These are phyloP conservation scores for Merops nubicus DNA, from an alignment of 2,113 vertebrate species.

Conservation along the genomic window DNA sequence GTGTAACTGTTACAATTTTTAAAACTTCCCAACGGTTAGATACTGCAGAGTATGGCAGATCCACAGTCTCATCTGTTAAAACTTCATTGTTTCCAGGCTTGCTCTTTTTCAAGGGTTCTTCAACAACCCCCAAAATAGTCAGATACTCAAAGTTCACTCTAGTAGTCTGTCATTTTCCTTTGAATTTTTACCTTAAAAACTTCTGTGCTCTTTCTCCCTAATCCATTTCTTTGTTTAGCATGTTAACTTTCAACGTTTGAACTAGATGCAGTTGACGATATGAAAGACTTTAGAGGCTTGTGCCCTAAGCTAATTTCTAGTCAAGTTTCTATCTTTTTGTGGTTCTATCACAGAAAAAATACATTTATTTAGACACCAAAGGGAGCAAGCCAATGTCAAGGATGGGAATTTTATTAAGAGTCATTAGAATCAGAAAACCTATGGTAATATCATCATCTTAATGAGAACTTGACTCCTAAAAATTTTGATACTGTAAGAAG, in stretches of 20 bases:
- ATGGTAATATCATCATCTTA: neutral
- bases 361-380: constrained; percentile 41
- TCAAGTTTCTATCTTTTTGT: constrained; percentile 21
- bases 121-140: neutral
- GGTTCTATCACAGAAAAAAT: constrained; percentile 4
- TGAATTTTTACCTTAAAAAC: constrained; percentile 14
- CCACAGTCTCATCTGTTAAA: neutral
- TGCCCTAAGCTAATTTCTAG: constrained; percentile 52
- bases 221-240: constrained; percentile 38
- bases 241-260: constrained; percentile 36
- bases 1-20: neutral
- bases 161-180: neutral
- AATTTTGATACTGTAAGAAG: neutral
- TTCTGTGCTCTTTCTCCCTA: constrained; percentile 5
- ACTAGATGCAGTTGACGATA: neutral
- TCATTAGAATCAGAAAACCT: neutral
- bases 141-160: neutral
- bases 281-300: constrained; percentile 42
- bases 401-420: neutral
- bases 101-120: neutral
- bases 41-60: neutral
- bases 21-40: neutral
- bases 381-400: constrained; percentile 8
- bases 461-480: neutral
- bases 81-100: neutral